Evolutionary conservation across 2,113 vertebrate species (phyloP).

Genomic region (Periophthalmus modestus): DNA sequence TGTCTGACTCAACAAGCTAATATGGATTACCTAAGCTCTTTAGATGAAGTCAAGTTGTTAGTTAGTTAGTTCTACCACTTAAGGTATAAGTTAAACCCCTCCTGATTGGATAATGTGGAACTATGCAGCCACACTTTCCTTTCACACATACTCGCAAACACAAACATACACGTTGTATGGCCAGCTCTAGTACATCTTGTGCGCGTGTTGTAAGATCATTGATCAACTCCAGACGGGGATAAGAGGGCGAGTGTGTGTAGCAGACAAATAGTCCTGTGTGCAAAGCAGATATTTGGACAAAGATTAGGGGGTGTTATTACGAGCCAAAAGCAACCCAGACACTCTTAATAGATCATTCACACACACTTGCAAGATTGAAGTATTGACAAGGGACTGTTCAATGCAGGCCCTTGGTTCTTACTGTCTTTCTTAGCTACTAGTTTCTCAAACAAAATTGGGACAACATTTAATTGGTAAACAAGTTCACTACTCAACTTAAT

Average conservation of each 20-base stretch:
- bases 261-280: conserved; percentile 74
- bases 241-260: conserved; percentile 63
- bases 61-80: conserved; percentile 60
- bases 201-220: conserved; percentile 68
- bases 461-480: background rate
- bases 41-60: conserved; percentile 44
- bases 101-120: conserved; percentile 68
- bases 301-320: conserved; percentile 76
- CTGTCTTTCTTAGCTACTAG: background rate
- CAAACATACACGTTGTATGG: conserved; percentile 43
- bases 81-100: conserved; percentile 50
- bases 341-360: conserved; percentile 71
- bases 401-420: conserved; percentile 3
- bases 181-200: conserved; percentile 38
- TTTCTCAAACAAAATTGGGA: background rate
- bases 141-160: conserved; percentile 36
- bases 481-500: background rate
- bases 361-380: conserved; percentile 52
- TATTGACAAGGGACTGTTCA: conserved; percentile 27
- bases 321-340: conserved; percentile 75
- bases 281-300: conserved; percentile 81
- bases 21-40: conserved; percentile 45
- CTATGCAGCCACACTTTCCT: conserved; percentile 18
- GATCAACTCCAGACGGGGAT: conserved; percentile 76
- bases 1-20: conserved; percentile 26